phyloP scores from a whole-genome alignment of 2,888 invertebrate genomes.

The Dicranocentrus wangi region DNA sequence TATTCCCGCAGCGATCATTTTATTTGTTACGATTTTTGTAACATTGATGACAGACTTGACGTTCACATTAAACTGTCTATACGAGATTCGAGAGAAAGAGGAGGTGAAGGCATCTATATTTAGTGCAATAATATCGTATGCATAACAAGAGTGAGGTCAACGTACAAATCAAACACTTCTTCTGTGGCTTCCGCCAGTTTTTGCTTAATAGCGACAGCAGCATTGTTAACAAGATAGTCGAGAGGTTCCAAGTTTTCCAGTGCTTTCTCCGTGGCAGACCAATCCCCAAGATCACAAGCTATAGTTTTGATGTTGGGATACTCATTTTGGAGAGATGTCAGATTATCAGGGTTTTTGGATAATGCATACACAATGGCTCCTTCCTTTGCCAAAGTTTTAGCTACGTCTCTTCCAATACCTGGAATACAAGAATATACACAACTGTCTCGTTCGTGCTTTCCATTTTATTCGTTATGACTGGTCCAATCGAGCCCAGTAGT shows the following conservation, averaged over 20 bases:
- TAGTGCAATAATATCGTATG: too few species aligned
- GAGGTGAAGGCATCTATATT: too few species aligned
- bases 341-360: constrained; percentile 81
- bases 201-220: constrained; percentile 83
- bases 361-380: constrained; percentile 85
- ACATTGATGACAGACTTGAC: constrained; percentile 89
- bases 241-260: constrained; percentile 80
- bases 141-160: too few species aligned
- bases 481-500: too few species aligned
- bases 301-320: constrained; percentile 80
- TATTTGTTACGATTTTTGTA: constrained; percentile 85
- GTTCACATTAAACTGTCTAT: constrained; percentile 80
- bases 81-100: too few species aligned
- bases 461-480: too few species aligned
- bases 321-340: constrained; percentile 80
- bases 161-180: constrained; percentile 83
- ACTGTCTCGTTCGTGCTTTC: too few species aligned
- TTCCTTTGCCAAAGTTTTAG: constrained; percentile 33
- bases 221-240: constrained; percentile 92
- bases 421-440: constrained; percentile 6
- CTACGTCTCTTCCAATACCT: constrained; percentile 81
- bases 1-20: constrained; percentile 82
- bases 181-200: constrained; percentile 82
- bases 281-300: constrained; percentile 83
- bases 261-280: constrained; percentile 82